Evolutionary conservation across 2,113 vertebrate species (phyloP).

Genomic region (Oreocharis arfaki): DNA sequence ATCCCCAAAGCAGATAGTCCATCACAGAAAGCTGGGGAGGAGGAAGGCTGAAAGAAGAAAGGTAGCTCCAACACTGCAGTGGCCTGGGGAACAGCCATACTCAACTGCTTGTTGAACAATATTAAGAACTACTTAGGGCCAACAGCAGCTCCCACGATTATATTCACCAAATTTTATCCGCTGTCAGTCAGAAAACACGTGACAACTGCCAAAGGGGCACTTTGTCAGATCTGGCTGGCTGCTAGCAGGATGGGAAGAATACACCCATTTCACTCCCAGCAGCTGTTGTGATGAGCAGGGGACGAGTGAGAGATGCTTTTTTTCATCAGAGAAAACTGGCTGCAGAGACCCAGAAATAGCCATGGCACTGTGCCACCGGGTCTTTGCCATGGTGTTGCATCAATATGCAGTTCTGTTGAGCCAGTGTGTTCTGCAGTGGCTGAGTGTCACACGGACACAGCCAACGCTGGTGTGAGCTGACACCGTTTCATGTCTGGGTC

Average conservation of each 20-base stretch:
- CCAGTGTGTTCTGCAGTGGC: background rate
- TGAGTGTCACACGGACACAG: background rate
- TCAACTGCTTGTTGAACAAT: background rate
- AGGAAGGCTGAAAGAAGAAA: background rate
- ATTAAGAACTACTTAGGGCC: background rate
- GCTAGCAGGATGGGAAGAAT: background rate
- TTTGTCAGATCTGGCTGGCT: background rate
- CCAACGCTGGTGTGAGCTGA: accelerated
- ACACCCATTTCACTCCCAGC: background rate
- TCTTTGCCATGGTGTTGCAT: background rate
- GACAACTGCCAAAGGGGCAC: background rate
- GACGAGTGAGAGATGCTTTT: background rate
- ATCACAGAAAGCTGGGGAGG: background rate
- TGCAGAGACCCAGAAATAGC: constrained; percentile 13
- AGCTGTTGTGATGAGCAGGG: background rate
- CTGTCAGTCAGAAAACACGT: background rate
- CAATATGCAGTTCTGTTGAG: background rate
- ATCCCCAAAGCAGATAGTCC: background rate
- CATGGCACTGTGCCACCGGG: background rate
- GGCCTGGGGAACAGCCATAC: background rate
- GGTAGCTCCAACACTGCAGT: background rate
- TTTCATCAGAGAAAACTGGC: background rate
- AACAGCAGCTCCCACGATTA: background rate
- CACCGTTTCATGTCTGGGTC: accelerated
- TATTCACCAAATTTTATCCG: background rate